Conservation (phyloP, 1,140 invertebrate species). For the Zeugodacus cucurbitae region DNA sequence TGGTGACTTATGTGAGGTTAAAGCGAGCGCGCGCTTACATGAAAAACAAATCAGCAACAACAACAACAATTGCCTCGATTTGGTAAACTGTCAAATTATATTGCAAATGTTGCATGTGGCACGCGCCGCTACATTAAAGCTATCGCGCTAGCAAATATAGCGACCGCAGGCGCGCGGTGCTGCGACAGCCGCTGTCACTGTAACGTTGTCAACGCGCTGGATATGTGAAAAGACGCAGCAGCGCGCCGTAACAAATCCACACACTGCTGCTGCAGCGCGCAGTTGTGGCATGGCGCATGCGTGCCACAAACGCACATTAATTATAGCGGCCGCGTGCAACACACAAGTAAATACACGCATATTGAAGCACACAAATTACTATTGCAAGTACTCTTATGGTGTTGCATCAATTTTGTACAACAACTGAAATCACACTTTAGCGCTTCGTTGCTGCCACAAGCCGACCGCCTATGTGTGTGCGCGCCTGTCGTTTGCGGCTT, state of each 20-base stretch:
- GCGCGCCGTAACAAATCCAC: no score
- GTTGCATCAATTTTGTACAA: not conserved
- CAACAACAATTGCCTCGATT: not conserved
- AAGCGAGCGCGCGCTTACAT: not conserved
- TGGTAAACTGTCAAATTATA: conserved; percentile 34
- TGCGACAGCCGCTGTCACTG: not conserved
- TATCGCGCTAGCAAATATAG: not conserved
- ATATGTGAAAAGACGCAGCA: not conserved
- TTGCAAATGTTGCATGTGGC: not conserved
- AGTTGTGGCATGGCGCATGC: not conserved
- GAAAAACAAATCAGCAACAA: not conserved
- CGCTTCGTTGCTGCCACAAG: not conserved
- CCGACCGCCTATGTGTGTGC: not conserved
- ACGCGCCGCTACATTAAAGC: not conserved
- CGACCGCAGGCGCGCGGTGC: not conserved
- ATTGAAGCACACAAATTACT: not conserved
- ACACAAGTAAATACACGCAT: not conserved
- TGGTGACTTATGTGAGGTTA: not conserved
- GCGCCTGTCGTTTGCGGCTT: not conserved
- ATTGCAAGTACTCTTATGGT: conserved; percentile 28
- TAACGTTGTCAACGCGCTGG: not conserved
- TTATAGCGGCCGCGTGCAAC: not conserved
- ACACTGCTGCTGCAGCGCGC: not conserved
- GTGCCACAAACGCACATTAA: conserved; percentile 22
- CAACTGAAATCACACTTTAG: conserved; percentile 27